phyloP scores from a whole-genome alignment of 1,140 invertebrate species.

The Watersipora subatra region DNA sequence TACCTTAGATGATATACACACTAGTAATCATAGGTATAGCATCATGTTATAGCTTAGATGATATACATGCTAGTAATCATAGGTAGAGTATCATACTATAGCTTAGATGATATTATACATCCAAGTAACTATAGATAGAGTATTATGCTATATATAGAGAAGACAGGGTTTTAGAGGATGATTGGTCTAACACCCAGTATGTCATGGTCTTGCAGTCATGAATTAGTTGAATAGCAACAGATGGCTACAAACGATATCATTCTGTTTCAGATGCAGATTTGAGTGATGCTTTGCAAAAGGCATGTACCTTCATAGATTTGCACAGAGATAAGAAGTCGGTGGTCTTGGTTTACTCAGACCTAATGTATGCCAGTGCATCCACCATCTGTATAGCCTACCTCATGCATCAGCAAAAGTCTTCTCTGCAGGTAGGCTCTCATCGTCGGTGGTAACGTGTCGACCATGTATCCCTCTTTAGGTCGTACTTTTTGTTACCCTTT shows the following conservation, averaged over 20 bases:
- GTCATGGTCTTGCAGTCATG: not conserved
- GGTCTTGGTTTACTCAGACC: slow-evolving; percentile 32
- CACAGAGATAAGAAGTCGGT: slow-evolving; percentile 22
- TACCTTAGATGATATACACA: no score
- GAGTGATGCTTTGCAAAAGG: slow-evolving; percentile 22
- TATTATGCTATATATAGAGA: not conserved
- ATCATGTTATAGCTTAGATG: no score
- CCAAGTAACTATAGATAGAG: not conserved
- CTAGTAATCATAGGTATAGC: no score
- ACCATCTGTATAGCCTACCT: slow-evolving; percentile 34
- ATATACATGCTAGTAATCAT: no score
- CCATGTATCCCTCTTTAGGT: no score
- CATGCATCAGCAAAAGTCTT: slow-evolving; percentile 24
- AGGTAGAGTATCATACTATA: not conserved
- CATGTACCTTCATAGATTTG: slow-evolving; percentile 30
- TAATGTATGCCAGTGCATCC: slow-evolving; percentile 30
- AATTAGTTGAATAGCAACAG: not conserved
- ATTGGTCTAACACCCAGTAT: not conserved
- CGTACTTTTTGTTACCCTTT: no score
- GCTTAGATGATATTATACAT: not conserved
- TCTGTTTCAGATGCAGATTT: slow-evolving; percentile 31
- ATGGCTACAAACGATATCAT: slow-evolving; percentile 20
- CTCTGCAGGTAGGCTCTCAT: slow-evolving; percentile 22
- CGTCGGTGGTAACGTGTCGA: no score
- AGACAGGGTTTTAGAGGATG: not conserved